Base-by-base conservation (phyloP, 2,113 vertebrate species). In the Micronisus gabar region DNA sequence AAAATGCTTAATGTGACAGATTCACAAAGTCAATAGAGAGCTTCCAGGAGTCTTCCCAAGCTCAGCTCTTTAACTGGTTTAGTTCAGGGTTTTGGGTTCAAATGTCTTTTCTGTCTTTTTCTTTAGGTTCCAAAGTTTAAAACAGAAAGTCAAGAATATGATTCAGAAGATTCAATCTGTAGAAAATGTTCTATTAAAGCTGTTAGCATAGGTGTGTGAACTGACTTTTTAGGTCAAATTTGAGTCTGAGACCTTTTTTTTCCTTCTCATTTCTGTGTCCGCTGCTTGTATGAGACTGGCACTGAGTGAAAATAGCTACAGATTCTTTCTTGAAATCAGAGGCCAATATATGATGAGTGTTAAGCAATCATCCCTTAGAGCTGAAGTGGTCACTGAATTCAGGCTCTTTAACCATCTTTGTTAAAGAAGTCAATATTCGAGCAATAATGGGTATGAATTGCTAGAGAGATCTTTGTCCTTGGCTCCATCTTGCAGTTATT, bases 361-460 rank as follows among this genome's bases (percentile, higher is more conserved):
- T n/a, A 81, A 75, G n/a, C 32, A 63, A 1, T 59, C 18, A 16
- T 30, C 26, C 15, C 40, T 48, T 12, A 9, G 14, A 81, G 14
- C 40, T 86, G 83, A 25, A 53, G 22, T 20, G n/a, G 6, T 48
- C 40, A 8, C 34, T 29, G 14, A 62, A 45, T 72, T 62, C 20
- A 58, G 45, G 38, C 20, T 87, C 18, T 85, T 61, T 19, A 65
- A 9, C 4, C 4, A 4, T 25, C 16, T 72, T 38, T 48, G 26
- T 9, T 40, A 29, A 48, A 65, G 53, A 18, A 58, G 26, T 7
- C 48, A 50, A 29, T 52, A 9, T 8, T 65, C 10, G 53, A 61
- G 34, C 40, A 59, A 0, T 15, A 43, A 5, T 4, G 1, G 30
- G 0, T 15, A 10, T 8, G 36, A 88, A 23, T 52, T 86, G 14